These are phyloP conservation scores for Cyanoliseus patagonus DNA, from an alignment of 2,113 vertebrate species.

Conservation along the genomic window DNA sequence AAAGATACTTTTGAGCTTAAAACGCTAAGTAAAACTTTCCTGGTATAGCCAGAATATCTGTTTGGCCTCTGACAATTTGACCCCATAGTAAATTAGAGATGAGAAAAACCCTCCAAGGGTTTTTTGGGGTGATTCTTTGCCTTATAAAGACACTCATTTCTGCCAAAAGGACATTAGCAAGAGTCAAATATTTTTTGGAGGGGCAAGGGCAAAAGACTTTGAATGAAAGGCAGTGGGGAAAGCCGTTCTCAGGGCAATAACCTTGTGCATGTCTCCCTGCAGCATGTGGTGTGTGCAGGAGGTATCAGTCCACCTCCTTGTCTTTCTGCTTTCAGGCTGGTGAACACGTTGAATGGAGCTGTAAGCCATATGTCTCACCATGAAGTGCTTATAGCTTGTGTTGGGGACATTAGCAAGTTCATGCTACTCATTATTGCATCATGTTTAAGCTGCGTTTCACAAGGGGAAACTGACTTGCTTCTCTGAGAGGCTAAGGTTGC, in stretches of 20 bases:
- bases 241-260: fast-evolving
- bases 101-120: not conserved
- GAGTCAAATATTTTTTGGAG: not conserved
- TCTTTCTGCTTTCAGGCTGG: not conserved
- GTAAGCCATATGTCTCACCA: not conserved
- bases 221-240: not conserved
- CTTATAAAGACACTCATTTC: not conserved
- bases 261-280: fast-evolving
- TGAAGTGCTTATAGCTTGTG: not conserved
- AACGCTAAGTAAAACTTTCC: not conserved
- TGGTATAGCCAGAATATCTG: not conserved
- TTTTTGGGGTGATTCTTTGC: not conserved
- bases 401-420: not conserved
- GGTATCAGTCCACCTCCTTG: not conserved
- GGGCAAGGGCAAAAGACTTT: not conserved
- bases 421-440: not conserved
- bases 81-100: not conserved
- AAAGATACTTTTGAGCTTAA: not conserved
- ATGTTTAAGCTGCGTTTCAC: not conserved
- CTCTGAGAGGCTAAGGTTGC: not conserved
- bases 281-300: not conserved
- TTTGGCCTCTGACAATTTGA: not conserved
- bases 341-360: not conserved
- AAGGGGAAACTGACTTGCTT: not conserved
- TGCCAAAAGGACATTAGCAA: not conserved